These are phyloP conservation scores for Scolopax rusticola DNA, from an alignment of 2,797 vertebrate genomes.

Conservation along the genomic window DNA sequence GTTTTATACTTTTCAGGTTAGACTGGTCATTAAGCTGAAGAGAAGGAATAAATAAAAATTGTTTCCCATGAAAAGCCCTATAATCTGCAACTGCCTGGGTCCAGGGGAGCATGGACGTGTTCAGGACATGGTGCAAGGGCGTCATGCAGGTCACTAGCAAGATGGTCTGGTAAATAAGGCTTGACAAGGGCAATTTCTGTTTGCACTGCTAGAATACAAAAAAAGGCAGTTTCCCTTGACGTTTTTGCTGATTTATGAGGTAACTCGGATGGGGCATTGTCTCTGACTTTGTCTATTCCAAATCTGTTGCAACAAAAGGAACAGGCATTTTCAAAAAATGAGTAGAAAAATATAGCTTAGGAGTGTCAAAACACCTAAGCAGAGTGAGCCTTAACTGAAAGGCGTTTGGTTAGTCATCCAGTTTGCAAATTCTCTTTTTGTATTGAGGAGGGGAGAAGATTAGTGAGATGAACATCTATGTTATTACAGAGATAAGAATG, in stretches of 20 bases:
- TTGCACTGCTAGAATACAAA: not conserved
- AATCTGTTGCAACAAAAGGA: constrained; percentile 48
- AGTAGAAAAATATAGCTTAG: constrained; percentile 21
- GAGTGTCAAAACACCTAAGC: constrained; percentile 24
- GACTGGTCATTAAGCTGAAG: not conserved
- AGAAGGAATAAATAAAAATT: not conserved
- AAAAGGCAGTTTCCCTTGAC: not conserved
- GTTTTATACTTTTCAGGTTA: not conserved
- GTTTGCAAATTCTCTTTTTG: constrained; percentile 40
- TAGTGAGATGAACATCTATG: constrained; percentile 24
- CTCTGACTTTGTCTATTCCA: not conserved
- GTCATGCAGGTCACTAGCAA: not conserved
- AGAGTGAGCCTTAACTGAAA: constrained; percentile 2
- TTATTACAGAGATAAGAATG: constrained; percentile 33
- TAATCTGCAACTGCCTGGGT: not conserved
- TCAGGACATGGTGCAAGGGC: not conserved
- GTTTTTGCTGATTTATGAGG: not conserved
- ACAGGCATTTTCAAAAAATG: not conserved
- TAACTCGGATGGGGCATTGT: not conserved
- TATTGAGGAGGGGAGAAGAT: constrained; percentile 10
- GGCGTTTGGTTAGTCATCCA: constrained; percentile 34
- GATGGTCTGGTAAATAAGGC: not conserved
- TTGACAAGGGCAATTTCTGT: not conserved
- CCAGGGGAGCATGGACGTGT: not conserved
- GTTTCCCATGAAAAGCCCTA: not conserved